phyloP scores from a whole-genome alignment of 2,888 invertebrate species.

The Pyrrhia umbra region DNA sequence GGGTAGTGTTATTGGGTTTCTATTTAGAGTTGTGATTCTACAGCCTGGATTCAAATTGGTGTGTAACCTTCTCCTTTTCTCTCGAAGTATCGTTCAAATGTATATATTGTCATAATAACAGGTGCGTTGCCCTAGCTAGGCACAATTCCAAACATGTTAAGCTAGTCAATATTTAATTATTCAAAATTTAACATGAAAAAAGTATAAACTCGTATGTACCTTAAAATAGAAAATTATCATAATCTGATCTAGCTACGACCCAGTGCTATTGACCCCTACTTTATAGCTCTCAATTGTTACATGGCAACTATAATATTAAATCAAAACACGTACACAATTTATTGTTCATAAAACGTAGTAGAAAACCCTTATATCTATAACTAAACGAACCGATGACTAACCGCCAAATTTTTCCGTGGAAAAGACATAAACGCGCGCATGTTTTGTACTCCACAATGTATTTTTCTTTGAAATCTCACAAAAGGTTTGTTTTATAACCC shows the following conservation, averaged over 20 bases:
- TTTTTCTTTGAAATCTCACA: slow-evolving; percentile 10
- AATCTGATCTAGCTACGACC: slow-evolving; percentile 1
- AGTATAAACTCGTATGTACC: too few species aligned
- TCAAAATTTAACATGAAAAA: too few species aligned
- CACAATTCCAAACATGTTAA: too few species aligned
- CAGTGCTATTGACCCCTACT: slow-evolving; percentile 19
- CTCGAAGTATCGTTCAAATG: too few species aligned
- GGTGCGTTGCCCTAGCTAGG: too few species aligned
- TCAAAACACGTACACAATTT: slow-evolving; percentile 42
- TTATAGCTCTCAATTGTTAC: slow-evolving; percentile 12
- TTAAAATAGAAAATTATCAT: background rate
- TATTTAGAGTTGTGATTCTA: too few species aligned
- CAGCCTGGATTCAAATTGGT: too few species aligned
- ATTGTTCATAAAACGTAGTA: slow-evolving; percentile 37
- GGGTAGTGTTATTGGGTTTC: too few species aligned
- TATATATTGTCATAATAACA: too few species aligned
- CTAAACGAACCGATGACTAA: background rate
- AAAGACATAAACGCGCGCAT: slow-evolving; percentile 54
- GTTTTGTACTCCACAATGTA: background rate
- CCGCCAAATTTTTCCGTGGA: slow-evolving; percentile 14
- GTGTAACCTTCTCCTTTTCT: too few species aligned
- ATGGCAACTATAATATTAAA: slow-evolving; percentile 44
- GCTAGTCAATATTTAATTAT: too few species aligned
- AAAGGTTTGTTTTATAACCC: background rate
- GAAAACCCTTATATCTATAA: slow-evolving; percentile 14